A percentile compares a stretch with the other conserved stretches of the same genome.
Evolutionary conservation across 2,888 invertebrate species (phyloP).

Genomic region (Polyommatus iphigenia): DNA sequence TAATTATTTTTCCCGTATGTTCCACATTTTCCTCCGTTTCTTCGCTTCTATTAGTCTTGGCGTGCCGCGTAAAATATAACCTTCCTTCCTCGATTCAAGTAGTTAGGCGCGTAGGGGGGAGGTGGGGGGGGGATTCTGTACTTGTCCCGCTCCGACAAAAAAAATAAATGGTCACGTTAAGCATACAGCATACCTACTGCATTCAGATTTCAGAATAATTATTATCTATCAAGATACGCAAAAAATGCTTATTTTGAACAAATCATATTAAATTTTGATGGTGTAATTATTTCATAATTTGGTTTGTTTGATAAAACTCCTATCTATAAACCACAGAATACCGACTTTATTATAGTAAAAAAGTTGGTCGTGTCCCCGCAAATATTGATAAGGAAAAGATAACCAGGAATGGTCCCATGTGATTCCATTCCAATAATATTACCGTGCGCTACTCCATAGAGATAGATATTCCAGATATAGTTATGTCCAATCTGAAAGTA

Average conservation of each 20-base stretch:
- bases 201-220: no score
- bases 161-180: no score
- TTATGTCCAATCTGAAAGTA: conserved; percentile 12
- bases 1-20: no score
- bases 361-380: neutral
- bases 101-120: no score
- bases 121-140: no score
- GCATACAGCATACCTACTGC: no score
- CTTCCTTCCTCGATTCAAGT: no score
- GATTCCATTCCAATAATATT: conserved; percentile 18
- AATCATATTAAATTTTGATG: neutral
- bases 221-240: neutral
- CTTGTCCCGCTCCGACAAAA: no score
- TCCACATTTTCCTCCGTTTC: no score
- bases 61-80: no score
- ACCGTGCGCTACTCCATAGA: neutral
- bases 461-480: conserved; percentile 8
- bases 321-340: conserved; percentile 10
- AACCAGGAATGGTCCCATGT: conserved; percentile 13
- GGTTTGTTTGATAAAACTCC: neutral
- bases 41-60: no score
- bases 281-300: neutral
- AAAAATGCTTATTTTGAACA: no score
- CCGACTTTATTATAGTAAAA: neutral
- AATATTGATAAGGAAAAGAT: conserved; percentile 22